Conservation (phyloP, 2,113 vertebrate species). For the Xyrauchen texanus region DNA sequence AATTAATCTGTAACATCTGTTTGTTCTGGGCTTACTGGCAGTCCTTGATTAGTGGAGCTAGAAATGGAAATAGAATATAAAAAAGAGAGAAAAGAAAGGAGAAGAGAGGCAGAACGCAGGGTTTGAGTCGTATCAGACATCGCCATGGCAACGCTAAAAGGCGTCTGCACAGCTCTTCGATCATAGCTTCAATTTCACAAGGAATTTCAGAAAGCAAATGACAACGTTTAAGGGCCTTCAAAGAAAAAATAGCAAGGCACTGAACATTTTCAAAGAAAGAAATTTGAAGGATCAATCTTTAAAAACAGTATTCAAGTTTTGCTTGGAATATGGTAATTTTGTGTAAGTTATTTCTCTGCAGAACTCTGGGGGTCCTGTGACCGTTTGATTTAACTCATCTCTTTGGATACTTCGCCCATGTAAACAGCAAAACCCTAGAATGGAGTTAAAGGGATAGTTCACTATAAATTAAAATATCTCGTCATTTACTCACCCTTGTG, state of each 20-base stretch:
- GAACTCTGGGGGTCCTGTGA: not conserved
- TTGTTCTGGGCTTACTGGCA: constrained; percentile 75
- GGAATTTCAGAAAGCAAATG: constrained; percentile 29
- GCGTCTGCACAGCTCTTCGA: constrained; percentile 19
- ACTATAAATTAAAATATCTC: too few species aligned
- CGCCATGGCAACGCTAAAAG: constrained; percentile 40
- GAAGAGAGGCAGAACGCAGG: constrained; percentile 34
- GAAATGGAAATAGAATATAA: constrained; percentile 55
- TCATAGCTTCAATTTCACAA: constrained; percentile 16
- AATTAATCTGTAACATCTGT: constrained; percentile 79
- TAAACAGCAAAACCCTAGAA: not conserved
- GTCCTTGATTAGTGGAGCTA: constrained; percentile 77
- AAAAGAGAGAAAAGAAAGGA: not conserved
- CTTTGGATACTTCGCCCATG: not conserved
- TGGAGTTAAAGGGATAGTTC: too few species aligned
- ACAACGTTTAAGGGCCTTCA: not conserved
- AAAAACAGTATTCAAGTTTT: not conserved
- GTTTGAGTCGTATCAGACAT: constrained; percentile 48
- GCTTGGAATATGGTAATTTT: not conserved
- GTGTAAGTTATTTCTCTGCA: not conserved
- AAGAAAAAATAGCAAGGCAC: constrained; percentile 2
- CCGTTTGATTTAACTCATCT: not conserved
- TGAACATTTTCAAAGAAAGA: not conserved
- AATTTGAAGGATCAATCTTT: not conserved
- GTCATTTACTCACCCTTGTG: too few species aligned